These are phyloP conservation scores for Nemapogon koenigi DNA, from an alignment of 2,888 invertebrate species.

Conservation along the genomic window DNA sequence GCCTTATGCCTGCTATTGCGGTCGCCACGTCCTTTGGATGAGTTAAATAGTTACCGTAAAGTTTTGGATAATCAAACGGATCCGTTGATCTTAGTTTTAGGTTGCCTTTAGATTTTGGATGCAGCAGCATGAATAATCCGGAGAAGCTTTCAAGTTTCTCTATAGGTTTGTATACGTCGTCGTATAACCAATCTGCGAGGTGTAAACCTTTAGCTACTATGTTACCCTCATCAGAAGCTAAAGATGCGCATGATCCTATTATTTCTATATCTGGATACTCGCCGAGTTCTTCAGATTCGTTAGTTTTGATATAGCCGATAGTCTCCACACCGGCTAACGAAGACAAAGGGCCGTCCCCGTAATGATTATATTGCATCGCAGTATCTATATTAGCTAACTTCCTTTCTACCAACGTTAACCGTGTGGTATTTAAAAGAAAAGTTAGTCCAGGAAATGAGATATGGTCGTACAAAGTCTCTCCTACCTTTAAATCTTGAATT, in stretches of 20 bases:
- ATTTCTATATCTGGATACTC: slow-evolving; percentile 72
- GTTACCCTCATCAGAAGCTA: slow-evolving; percentile 61
- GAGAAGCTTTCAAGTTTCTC: slow-evolving; percentile 49
- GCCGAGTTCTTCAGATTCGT: slow-evolving; percentile 53
- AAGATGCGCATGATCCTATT: slow-evolving; percentile 62
- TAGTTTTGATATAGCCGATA: slow-evolving; percentile 65
- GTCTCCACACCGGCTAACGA: slow-evolving; percentile 64
- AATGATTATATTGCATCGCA: slow-evolving; percentile 35
- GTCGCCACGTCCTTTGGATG: slow-evolving; percentile 66
- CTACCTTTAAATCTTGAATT: slow-evolving; percentile 69
- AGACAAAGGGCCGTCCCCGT: slow-evolving; percentile 60
- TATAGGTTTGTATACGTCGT: slow-evolving; percentile 41
- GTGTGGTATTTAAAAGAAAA: slow-evolving; percentile 56
- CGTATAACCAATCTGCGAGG: slow-evolving; percentile 44
- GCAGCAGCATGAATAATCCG: slow-evolving; percentile 63
- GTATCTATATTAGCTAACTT: slow-evolving; percentile 33
- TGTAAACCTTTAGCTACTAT: slow-evolving; percentile 42
- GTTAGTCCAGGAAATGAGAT: slow-evolving; percentile 64
- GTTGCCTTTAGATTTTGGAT: slow-evolving; percentile 70
- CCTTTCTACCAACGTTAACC: slow-evolving; percentile 31
- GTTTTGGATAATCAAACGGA: slow-evolving; percentile 69
- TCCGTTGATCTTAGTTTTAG: slow-evolving; percentile 68
- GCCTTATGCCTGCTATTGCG: slow-evolving; percentile 64
- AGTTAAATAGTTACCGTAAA: slow-evolving; percentile 77
- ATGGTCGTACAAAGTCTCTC: slow-evolving; percentile 72